Percentiles rank a stretch among this genome's conserved stretches.
Conservation (phyloP, 1,140 invertebrate genomes). For the Drosophila lowei region DNA sequence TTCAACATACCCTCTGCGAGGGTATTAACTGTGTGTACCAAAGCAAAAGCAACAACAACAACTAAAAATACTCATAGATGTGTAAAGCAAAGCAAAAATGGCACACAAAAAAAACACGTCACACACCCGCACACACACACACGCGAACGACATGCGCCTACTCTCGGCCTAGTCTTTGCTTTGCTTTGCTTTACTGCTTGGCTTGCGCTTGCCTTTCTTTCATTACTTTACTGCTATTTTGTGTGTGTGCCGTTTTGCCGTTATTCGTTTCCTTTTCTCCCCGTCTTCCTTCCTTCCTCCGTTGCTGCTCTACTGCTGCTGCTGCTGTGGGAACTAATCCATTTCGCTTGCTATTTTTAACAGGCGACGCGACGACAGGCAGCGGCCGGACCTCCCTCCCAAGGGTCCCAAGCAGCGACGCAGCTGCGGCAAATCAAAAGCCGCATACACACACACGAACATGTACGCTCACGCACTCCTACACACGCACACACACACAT, state of each 20-base stretch:
- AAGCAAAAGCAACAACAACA: neutral
- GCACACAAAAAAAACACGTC: constrained; percentile 29
- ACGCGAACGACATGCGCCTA: constrained; percentile 8
- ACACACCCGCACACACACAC: constrained; percentile 20
- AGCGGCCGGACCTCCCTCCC: constrained; percentile 22
- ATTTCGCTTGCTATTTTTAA: constrained; percentile 78
- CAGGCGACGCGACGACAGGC: constrained; percentile 52
- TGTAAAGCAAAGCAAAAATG: constrained; percentile 45
- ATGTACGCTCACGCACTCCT: constrained; percentile 1
- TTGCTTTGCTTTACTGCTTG: constrained; percentile 8
- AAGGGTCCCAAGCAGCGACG: constrained; percentile 50
- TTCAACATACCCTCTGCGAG: too few species aligned
- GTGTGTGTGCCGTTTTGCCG: constrained; percentile 30
- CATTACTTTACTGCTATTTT: constrained; percentile 12
- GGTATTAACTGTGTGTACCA: too few species aligned
- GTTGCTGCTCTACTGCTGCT: constrained; percentile 19
- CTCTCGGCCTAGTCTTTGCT: constrained; percentile 6
- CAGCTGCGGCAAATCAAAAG: too few species aligned
- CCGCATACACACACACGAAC: constrained; percentile 6
- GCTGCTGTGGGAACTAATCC: constrained; percentile 61
- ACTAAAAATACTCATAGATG: constrained; percentile 19
- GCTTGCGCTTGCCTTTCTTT: too few species aligned
- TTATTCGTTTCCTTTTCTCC: constrained; percentile 43
- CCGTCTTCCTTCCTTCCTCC: constrained; percentile 20
- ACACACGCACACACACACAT: constrained; percentile 35